Base-by-base conservation (phyloP, 2,113 vertebrate species). In the Pycnonotus jocosus region DNA sequence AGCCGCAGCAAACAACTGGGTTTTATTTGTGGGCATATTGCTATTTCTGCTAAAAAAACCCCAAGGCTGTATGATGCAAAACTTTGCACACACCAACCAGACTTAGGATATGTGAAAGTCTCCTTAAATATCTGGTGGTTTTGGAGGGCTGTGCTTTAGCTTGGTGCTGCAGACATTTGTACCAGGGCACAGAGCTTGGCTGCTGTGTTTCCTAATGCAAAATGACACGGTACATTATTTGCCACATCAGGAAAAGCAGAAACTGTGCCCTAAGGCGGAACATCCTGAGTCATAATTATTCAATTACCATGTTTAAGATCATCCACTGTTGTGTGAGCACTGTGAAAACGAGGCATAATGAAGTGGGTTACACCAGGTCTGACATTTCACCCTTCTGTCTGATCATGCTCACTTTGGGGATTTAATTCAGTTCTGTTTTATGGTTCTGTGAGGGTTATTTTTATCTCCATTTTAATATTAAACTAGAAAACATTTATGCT, bases 211-310 rank as follows among this genome's bases (percentile, higher is more conserved):
- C 60, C 61, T 92, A 94, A 95, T 74, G 65, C 68, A 94, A 54
- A 94, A 72, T 86, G 92, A 88, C 92, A 88, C 1, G 40, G 77
- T 81, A 81, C 88, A 72, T 94, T 95, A 84, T 95, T 95, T 95
- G 92, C 73, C 90, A 92, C 93, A 95, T 91, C 90, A 90, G 77
- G 90, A 95, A 90, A 86, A 86, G 82, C 64, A 88, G 82, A 86
- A 96, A 88, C 44, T 56, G 2, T 42, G 82, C 93, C 94, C 76
- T 28, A 42, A 84, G 88, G 96, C 93, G 92, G 79, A 95, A 86
- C 90, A 94, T 93, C 64, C 76, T 72, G 82, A 96, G 82, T 84
- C 88, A 93, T 90, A 96, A 96, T 97, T 96, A 96, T 81, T 93
- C 92, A 88, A 88, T 95, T 95, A 96, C 42, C 53, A 81, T 74